phyloP scores from a whole-genome alignment of 2,888 invertebrate species.

The Rutpela maculata region DNA sequence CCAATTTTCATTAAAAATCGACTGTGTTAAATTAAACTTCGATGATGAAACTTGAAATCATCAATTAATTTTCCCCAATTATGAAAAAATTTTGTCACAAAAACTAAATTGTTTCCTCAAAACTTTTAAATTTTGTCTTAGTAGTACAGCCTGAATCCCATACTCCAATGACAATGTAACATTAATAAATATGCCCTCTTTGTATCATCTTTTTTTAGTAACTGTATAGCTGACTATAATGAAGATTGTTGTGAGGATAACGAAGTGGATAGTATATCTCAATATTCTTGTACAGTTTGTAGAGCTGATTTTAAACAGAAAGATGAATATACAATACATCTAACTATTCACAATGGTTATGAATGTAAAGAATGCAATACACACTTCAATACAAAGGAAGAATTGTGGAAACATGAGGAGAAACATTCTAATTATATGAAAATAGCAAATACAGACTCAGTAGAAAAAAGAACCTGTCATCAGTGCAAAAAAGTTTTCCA shows the following conservation, averaged over 20 bases:
- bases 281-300: not conserved
- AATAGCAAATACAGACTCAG: not conserved
- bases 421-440: not conserved
- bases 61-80: no score
- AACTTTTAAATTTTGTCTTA: no score
- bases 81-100: no score
- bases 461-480: conserved; percentile 4
- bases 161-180: no score
- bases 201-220: not conserved
- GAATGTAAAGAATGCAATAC: not conserved
- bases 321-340: not conserved
- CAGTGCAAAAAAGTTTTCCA: not conserved
- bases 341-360: not conserved
- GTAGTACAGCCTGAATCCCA: no score
- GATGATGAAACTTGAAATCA: no score
- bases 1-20: no score
- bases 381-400: not conserved
- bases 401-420: not conserved
- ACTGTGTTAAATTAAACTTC: no score
- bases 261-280: not conserved
- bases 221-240: not conserved
- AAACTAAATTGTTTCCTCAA: no score
- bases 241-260: not conserved
- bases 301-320: not conserved
- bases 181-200: not conserved